Evolutionary conservation across 1,140 invertebrate species (phyloP).

Genomic region (Stegodyphus mimosarum): DNA sequence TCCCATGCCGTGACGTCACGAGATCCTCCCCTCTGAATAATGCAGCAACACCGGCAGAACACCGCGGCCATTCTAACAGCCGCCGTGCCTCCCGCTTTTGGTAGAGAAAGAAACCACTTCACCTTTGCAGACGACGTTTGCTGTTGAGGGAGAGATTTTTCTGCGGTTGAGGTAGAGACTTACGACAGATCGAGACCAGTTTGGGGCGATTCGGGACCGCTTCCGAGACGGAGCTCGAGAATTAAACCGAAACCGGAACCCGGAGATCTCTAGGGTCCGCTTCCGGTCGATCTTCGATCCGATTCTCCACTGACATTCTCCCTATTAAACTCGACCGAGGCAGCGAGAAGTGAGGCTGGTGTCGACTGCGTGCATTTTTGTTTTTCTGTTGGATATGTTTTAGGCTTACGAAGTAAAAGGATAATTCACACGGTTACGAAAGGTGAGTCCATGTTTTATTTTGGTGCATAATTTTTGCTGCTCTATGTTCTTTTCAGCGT

Average conservation of each 20-base stretch:
- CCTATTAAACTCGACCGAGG: not conserved
- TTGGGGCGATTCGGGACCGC: too few relatives aligned
- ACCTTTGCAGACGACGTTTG: not conserved
- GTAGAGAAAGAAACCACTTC: not conserved
- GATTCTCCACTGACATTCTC: not conserved
- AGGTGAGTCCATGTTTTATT: too few relatives aligned
- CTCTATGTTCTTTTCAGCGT: too few relatives aligned
- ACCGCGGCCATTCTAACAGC: not conserved
- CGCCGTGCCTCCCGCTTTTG: not conserved
- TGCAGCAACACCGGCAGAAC: not conserved
- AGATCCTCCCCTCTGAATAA: conserved; percentile 16
- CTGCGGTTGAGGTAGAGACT: not conserved
- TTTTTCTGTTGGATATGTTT: conserved; percentile 11
- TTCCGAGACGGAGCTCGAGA: not conserved
- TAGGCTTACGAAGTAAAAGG: not conserved
- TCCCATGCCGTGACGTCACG: not conserved
- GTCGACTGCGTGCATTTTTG: not conserved
- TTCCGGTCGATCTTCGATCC: conserved; percentile 16
- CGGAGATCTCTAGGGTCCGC: not conserved
- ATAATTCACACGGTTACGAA: not conserved
- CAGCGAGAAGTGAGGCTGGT: not conserved
- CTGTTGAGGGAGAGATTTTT: not conserved
- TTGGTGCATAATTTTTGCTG: too few relatives aligned
- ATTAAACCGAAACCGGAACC: not conserved
- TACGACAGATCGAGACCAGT: too few relatives aligned